Base-by-base conservation (phyloP, 2,888 invertebrate genomes). In the Drosophila imparisetae region DNA sequence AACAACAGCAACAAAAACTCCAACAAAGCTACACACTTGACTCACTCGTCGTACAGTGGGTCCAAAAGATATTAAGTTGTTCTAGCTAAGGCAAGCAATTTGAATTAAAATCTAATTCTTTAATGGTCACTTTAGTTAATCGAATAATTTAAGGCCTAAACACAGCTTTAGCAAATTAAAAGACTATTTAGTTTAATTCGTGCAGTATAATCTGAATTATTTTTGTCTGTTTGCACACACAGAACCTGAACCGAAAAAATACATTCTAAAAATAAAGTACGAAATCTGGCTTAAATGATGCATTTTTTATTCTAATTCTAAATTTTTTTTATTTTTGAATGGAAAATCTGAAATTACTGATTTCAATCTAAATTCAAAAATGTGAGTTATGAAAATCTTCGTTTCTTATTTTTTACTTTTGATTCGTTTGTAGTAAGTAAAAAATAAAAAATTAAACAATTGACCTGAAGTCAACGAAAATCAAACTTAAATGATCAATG, bases 11-110 rank as follows among this genome's bases (percentile, higher is more conserved):
- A 62, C 57, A 10, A 29, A 63, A n/a, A 40, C 40, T 4, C 21
- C 21, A 64, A 70, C 57, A 61, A 66, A 38, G 38, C 58, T 21
- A 50, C 38, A 48, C 84, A 86, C 79, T 78, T 81, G 83, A 73
- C 78, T 73, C 60, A 57, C 40, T 57, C 30, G 50, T 36, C 50
- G 58, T 48, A 67, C 66, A 78, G 80, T 61, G 70, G 75, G 21
- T 21, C 53, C 42, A 57, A 57, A 54, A 67, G 40, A 53, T 58
- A 40, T 54, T 7, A 63, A 75, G 40, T 38, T n/a, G 53, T 32
- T 67, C 21, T 49, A 53, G 29, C 29, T 36, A 18, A 42, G n/a
- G 34, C 36, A 53, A 21, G 10, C 38, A 36, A 66, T 57, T 73
- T 71, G 32, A 79, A 81, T 81, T 73, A 72, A 60, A 54, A 60